Evolutionary conservation across 1,140 invertebrate species (phyloP).

Genomic region (Triops cancriformis): DNA sequence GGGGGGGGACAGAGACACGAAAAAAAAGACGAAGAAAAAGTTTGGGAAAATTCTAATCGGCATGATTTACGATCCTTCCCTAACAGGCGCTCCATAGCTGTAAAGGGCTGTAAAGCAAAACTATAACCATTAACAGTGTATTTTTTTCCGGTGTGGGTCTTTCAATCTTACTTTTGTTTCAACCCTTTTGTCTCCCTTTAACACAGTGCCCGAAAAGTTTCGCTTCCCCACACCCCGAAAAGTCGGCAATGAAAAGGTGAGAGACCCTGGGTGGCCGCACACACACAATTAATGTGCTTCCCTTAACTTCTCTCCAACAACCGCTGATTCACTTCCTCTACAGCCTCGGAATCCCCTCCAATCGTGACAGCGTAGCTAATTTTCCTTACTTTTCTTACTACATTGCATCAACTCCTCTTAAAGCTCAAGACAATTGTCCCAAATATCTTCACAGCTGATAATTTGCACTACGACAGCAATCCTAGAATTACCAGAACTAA

Average conservation of each 20-base stretch:
- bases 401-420: no score
- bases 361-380: neutral
- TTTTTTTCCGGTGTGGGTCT: neutral
- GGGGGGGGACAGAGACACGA: no score
- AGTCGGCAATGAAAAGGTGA: slow-evolving; percentile 9
- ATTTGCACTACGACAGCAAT: no score
- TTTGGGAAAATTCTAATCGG: slow-evolving; percentile 1
- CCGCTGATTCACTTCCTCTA: neutral
- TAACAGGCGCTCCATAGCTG: neutral
- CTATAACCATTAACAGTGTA: slow-evolving; percentile 6
- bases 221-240: neutral
- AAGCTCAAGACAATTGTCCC: neutral
- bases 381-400: neutral
- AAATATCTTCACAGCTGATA: neutral
- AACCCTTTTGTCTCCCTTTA: slow-evolving; percentile 11
- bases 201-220: slow-evolving; percentile 1
- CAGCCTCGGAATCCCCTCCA: neutral
- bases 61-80: neutral
- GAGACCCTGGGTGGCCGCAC: slow-evolving; percentile 1
- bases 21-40: slow-evolving; percentile 45
- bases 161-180: neutral
- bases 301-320: neutral
- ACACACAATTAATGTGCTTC: slow-evolving; percentile 10
- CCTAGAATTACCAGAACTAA: no score
- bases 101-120: slow-evolving; percentile 14